Conservation (phyloP, 2,113 vertebrate species). For the Boleophthalmus pectinirostris region DNA sequence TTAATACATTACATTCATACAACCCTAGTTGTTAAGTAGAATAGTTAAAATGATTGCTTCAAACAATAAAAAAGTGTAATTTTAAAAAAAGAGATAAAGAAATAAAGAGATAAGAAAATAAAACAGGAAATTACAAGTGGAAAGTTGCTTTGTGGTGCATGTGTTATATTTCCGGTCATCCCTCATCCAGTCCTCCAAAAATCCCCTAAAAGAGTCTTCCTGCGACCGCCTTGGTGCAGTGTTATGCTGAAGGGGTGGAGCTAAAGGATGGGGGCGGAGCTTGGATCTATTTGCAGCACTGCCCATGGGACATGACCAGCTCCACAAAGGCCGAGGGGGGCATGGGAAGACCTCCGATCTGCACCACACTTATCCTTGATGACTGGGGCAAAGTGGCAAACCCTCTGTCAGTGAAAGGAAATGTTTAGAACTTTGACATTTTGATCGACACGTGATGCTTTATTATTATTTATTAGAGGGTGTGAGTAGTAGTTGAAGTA, state of each 20-base stretch:
- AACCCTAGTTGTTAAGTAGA: too few relatives aligned
- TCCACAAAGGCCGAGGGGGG: conserved; percentile 81
- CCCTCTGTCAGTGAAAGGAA: not conserved
- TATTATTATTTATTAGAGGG: not conserved
- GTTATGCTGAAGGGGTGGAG: conserved; percentile 7
- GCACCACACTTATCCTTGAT: conserved; percentile 36
- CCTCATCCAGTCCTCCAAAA: not conserved
- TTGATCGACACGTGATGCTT: not conserved
- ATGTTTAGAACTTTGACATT: not conserved
- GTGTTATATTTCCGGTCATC: conserved; percentile 9
- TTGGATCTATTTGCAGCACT: conserved; percentile 78
- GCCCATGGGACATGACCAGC: conserved; percentile 83
- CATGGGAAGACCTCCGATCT: conserved; percentile 82
- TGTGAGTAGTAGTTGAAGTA: not conserved
- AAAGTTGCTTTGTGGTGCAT: not conserved
- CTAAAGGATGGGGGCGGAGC: conserved; percentile 32
- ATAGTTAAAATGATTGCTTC: too few relatives aligned
- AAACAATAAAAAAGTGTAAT: too few relatives aligned
- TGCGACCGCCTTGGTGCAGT: not conserved
- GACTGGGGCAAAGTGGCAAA: conserved; percentile 16
- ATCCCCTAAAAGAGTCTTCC: not conserved
- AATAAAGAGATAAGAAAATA: too few relatives aligned
- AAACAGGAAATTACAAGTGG: not conserved
- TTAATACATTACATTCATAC: too few relatives aligned
- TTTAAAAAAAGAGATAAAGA: too few relatives aligned